Conservation (phyloP, 2,797 vertebrate species). For the Enteromius trimaculatus region DNA sequence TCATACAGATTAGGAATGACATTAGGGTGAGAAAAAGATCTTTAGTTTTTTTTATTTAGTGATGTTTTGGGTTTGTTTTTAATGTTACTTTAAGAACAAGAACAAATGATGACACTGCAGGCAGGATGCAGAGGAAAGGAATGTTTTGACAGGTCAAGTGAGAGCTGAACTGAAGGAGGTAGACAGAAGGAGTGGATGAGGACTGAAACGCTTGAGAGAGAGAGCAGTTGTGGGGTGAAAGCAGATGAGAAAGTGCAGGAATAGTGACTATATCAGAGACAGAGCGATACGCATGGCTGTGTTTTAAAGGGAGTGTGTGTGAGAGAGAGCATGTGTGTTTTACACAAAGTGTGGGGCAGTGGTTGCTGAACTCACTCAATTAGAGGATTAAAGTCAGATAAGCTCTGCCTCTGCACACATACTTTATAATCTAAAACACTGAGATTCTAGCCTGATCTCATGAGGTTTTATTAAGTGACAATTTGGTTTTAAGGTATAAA, state of each 20-base stretch:
- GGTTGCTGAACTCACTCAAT: constrained; percentile 22
- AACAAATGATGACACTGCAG: not conserved
- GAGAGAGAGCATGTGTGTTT: not conserved
- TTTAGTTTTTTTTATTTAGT: not conserved
- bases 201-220: constrained; percentile 1
- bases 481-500: not conserved
- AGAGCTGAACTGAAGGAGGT: too few relatives aligned
- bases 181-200: not conserved
- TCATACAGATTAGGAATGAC: too few relatives aligned
- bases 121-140: not conserved
- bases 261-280: constrained; percentile 8
- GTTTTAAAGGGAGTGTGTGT: not conserved
- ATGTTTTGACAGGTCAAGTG: not conserved
- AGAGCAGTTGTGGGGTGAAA: constrained; percentile 8
- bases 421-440: not conserved
- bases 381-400: constrained; percentile 37
- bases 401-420: constrained; percentile 14
- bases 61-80: not conserved
- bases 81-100: not conserved
- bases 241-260: not conserved
- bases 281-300: not conserved
- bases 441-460: not conserved
- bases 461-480: not conserved
- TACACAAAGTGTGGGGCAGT: constrained; percentile 2
- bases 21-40: not conserved